Base-by-base conservation (phyloP, 1,140 invertebrate genomes). In the Conopomorpha cramerella region DNA sequence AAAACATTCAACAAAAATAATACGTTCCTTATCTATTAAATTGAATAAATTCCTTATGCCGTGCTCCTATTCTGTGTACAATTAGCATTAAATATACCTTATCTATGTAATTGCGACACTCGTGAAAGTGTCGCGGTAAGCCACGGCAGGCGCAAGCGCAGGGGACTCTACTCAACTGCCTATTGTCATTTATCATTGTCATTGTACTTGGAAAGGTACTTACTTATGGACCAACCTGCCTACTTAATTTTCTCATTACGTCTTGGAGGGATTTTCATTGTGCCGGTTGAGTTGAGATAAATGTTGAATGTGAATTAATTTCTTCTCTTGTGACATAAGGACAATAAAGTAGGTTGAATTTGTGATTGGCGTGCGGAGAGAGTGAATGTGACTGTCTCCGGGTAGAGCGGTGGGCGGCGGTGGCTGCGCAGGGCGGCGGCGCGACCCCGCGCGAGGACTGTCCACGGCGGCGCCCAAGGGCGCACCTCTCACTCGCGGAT, bases 401-500 rank as follows among this genome's bases (percentile, higher is more conserved):
- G n/a, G n/a, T n/a, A n/a, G n/a, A n/a, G n/a, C n/a, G n/a, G n/a
- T n/a, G n/a, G 34, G 41, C 18, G 30, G 26, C 32, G 41, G 47
- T 46, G 51, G 45, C 62, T 45, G 46, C 50, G 39, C 43, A 45
- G 51, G 49, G 56, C 58, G 55, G 59, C 60, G 39, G 47, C 53
- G 45, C 57, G 46, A 49, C 52, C 52, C 59, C 56, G 57, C 44
- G 53, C 61, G 55, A 59, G 57, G 61, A 62, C 53, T n/a, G n/a
- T n/a, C n/a, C n/a, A n/a, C 43, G 43, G 32, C 38, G 36, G 30
- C 36, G 51, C 67, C 51, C 67, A 70, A 73, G 68, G 68, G 68
- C 65, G 57, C 51, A 32, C 65, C 68, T 73, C 68, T 73, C 65
- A 73, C 68, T 61, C 51, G 51, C 52, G 51, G 55, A n/a, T n/a